Base-by-base conservation (phyloP, 2,888 invertebrate species). In the Aphidoletes aphidimyza region DNA sequence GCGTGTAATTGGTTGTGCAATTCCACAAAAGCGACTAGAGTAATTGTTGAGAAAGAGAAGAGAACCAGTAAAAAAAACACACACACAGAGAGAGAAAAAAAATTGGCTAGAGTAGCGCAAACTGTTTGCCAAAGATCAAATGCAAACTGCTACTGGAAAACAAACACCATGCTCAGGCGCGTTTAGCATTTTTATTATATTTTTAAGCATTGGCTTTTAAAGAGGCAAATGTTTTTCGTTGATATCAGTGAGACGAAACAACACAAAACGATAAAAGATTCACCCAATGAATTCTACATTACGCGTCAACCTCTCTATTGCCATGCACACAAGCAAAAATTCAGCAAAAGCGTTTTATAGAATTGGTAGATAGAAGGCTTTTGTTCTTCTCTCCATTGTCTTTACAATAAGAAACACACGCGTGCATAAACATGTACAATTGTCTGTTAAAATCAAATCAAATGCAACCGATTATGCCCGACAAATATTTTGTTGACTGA, bases 151-250 rank as follows among this genome's bases (percentile, higher is more conserved):
- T n/a, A 5, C 9, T 22, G 5, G 22, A 54, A 54, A 54, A 54
- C 22, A 54, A 54, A 54, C 22, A 54, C 54, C 22, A 54, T 54
- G 22, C 22, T 22, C 54, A 22, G 22, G 54, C 54, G 54, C 54
- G 54, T 54, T 54, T 22, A 22, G 54, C 54, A 54, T 22, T 54
- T 54, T 54, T 54, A 54, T 54, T 54, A 54, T 54, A 54, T 54
- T 54, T 54, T 47, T 9, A 54, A 54, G 54, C 22, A 14, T 54
- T 54, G 54, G 54, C 54, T 54, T 54, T 54, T 54, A 54, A 22
- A n/a, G 54, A 5, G 54, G 22, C n/a, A 47, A 19, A 14, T 9
- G 47, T 9, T 19, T 47, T 47, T 47, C 47, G 19, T 47, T 9
- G 47, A 47, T 47, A 47, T 47, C 17, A 39, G 39, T 39, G n/a